Base-by-base conservation (phyloP, 2,797 vertebrate genomes). In the Yasuhikotakia modesta region DNA sequence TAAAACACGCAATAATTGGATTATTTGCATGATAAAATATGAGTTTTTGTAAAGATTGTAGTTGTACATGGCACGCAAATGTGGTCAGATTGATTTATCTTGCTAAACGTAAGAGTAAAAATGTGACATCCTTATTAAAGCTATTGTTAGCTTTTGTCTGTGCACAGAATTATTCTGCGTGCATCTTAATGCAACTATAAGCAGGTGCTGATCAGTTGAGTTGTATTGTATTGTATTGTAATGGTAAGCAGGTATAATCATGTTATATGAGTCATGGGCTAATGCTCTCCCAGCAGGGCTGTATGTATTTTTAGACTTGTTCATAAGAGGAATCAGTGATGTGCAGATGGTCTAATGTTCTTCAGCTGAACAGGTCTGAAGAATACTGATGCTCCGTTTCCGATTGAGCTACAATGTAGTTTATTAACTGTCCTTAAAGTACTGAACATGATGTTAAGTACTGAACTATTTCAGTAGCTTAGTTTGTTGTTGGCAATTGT, bases 191-290 rank as follows among this genome's bases (percentile, higher is more conserved):
- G 35, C 35, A 39, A 14, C 48, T 50, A 0, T 4, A 3, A 14
- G n/a, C 24, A 57, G 22, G 22, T 57, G 14, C 35, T 27, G 27
- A 27, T 27, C 27, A 27, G 27, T 48, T 46, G 60, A 78, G 79
- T 63, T 65, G 52, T 69, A 78, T 70, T 50, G 65, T 70, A 48
- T 63, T 65, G 52, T 69, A 78, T 70, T 50, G 65, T 70, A 48
- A 8, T 13, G 7, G 27, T 74, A 70, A 74, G 70, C 61, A 45
- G 27, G 63, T 72, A 21, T 84, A 77, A 79, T 84, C 71, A 81
- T 73, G 58, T 63, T 27, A 27, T 19, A 76, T 43, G 81, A 82
- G 71, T 73, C 68, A 22, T 61, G 19, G 53, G 53, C 63, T 82
- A 79, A 84, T 77, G 55, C 69, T 27, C 55, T 60, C 43, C 45